A percentile compares a stretch with the other conserved stretches of the same genome.
phyloP scores from a whole-genome alignment of 2,797 vertebrate species.

The Scomberomorus guttatus region DNA sequence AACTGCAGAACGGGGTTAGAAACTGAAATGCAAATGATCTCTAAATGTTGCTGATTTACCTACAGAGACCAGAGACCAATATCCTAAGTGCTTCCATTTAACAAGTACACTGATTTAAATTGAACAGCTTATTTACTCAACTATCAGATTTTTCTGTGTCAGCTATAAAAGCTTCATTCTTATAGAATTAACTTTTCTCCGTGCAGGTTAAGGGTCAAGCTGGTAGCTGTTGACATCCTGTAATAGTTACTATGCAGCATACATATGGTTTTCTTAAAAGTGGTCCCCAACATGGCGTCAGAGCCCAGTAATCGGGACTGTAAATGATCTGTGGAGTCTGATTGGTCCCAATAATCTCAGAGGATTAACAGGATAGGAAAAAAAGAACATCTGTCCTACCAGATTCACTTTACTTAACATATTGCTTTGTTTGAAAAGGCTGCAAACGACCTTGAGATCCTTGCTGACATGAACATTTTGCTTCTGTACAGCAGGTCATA shows the following conservation, averaged over 20 bases:
- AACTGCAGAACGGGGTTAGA: background rate
- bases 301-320: slow-evolving; percentile 3
- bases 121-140: background rate
- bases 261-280: background rate
- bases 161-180: slow-evolving; percentile 24
- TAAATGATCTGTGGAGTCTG: slow-evolving; percentile 8
- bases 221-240: slow-evolving; percentile 14
- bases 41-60: background rate
- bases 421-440: background rate
- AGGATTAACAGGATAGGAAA: background rate
- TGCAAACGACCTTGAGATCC: background rate
- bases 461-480: slow-evolving; percentile 19
- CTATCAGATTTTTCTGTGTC: slow-evolving; percentile 4
- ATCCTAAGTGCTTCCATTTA: background rate
- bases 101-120: background rate
- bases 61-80: background rate
- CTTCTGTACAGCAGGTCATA: background rate
- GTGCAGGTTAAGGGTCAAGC: slow-evolving; percentile 7
- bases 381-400: background rate
- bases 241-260: background rate
- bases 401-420: background rate
- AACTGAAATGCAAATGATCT: background rate
- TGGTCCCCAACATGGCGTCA: background rate
- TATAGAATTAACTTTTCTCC: slow-evolving; percentile 23
- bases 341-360: background rate